phyloP scores from a whole-genome alignment of 2,113 vertebrate species.

The Himantopus leucocephalus region DNA sequence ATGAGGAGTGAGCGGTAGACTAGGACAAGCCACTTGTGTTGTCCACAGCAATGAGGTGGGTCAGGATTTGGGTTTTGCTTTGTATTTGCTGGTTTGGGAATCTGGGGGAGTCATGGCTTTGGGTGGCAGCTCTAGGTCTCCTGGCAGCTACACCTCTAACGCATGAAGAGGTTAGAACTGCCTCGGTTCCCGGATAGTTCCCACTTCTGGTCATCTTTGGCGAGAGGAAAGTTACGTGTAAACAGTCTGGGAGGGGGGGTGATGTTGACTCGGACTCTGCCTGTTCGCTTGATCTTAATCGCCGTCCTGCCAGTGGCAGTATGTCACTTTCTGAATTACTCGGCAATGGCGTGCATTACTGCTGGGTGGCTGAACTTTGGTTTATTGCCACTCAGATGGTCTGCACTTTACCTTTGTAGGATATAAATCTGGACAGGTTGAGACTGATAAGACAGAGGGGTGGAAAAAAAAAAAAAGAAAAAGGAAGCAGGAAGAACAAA shows the following conservation, averaged over 20 bases:
- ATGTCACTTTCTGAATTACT: background rate
- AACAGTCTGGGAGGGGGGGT: background rate
- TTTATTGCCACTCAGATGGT: slow-evolving; percentile 21
- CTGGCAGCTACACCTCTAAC: background rate
- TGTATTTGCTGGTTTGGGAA: background rate
- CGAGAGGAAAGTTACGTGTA: background rate
- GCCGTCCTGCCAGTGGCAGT: background rate
- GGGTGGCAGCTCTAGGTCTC: background rate
- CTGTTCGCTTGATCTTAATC: background rate
- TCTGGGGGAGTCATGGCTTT: background rate
- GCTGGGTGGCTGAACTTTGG: slow-evolving; percentile 38
- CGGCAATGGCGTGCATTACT: background rate
- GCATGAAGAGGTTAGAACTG: background rate
- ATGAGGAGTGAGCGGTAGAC: background rate
- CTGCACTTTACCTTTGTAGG: slow-evolving; percentile 37
- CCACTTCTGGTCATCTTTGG: background rate
- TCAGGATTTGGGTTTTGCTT: background rate
- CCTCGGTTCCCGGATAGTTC: background rate
- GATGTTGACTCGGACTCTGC: background rate
- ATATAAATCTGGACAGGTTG: slow-evolving; percentile 20
- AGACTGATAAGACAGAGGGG: background rate
- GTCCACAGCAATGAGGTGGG: background rate
- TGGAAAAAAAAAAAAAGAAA: background rate
- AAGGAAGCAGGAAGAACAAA: background rate
- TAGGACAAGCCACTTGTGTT: background rate